Evolutionary conservation across 2,888 invertebrate genomes (phyloP), one percentile per base, ranked within the genome.

Genomic region (Diplazon laetatorius): DNA sequence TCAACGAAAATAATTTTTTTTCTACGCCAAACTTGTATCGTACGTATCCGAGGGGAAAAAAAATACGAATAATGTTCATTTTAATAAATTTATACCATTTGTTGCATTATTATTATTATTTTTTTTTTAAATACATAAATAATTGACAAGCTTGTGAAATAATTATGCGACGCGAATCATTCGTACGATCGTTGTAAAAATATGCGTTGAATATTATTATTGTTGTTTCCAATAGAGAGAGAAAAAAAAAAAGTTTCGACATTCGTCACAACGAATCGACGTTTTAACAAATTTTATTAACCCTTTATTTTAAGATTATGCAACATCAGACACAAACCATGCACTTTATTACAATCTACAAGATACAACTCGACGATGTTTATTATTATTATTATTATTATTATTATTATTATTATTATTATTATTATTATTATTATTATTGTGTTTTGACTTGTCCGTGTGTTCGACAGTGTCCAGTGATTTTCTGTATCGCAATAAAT

Each of bases 401-500:
- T 44, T 20, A 68, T 55, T 55, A 68, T 62, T 55, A 55, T 68
- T 42, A 57, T 55, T 35, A 46, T 12, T 52, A 52, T 52, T 52
- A 46, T 68, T 68, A 50, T 50, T 48, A 65, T 57, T 48, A 59
- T 70, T 72, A 55, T 44, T 30, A 68, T 55, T 62, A 55, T 68
- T 42, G 50, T 57, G 25, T 57, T 57, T 12, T n/a, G n/a, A 55
- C 12, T 12, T 20, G 46, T 42, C 50, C 22, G 14, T 59, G 16
- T 60, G 42, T 39, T 48, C 62, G 42, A 25, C 46, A 16, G 25
- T 18, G 46, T 60, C 12, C 37, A 62, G 62, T 65, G 48, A 42
- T 65, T 14, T n/a, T n/a, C n/a, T 60, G 46, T 66, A 62, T 74
- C 57, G 55, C 48, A 75, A 78, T 78, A 74, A 78, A 78, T 42